A percentile compares a stretch with the other conserved stretches of the same genome.
Evolutionary conservation across 2,797 vertebrate species (phyloP).

Genomic region (Chelon labrosus): DNA sequence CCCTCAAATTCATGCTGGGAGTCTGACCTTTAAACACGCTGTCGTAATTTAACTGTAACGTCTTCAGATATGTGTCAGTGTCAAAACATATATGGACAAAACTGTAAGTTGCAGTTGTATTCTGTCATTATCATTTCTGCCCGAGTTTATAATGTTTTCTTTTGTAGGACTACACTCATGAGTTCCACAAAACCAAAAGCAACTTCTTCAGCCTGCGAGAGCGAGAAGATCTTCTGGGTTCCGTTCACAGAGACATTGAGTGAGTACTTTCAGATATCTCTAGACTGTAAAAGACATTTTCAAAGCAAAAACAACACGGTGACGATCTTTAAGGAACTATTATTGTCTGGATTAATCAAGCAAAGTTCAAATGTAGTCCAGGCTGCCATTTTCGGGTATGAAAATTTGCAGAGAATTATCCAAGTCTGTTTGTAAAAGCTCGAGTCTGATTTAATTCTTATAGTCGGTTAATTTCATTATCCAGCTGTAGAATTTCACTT

Average conservation of each 20-base stretch:
- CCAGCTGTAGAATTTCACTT: no score
- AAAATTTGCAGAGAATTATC: no score
- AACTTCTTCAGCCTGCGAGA: constrained; percentile 94
- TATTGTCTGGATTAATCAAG: no score
- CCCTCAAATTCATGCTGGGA: no score
- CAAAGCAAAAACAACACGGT: neutral
- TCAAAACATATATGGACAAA: no score
- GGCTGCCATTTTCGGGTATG: no score
- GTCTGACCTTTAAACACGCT: no score
- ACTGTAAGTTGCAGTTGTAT: neutral
- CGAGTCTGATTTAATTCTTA: neutral
- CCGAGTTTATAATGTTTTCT: constrained; percentile 6
- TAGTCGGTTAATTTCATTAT: no score
- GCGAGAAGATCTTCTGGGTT: constrained; percentile 95
- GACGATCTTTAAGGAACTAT: no score
- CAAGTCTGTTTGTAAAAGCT: neutral
- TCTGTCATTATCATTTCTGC: neutral
- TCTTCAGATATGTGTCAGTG: no score
- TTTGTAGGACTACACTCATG: constrained; percentile 93
- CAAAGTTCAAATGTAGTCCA: no score
- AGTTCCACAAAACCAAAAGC: constrained; percentile 97
- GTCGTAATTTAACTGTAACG: no score
- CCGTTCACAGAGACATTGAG: constrained; percentile 97
- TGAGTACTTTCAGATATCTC: constrained; percentile 78
- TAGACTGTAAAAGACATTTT: neutral